phyloP scores from a whole-genome alignment of 2,113 vertebrate species.

The Tringa solitaria region DNA sequence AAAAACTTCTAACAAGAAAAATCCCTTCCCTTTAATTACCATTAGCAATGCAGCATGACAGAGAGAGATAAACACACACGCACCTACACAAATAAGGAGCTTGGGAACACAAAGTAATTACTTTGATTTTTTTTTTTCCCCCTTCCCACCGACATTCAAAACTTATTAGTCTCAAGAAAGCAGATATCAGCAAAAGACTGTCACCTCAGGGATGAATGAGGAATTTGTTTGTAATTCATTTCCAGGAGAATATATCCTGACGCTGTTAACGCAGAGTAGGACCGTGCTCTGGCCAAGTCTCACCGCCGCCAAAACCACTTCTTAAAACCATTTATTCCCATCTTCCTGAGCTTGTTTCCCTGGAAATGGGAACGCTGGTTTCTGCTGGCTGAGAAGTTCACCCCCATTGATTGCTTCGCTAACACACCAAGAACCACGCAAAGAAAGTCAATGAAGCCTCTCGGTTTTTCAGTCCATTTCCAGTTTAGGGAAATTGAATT shows the following conservation, averaged over 20 bases:
- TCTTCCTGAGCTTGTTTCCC: background rate
- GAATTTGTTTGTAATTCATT: slow-evolving; percentile 70
- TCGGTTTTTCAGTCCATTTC: slow-evolving; percentile 10
- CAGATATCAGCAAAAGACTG: slow-evolving; percentile 63
- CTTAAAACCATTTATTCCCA: slow-evolving; percentile 12
- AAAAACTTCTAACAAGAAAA: slow-evolving; percentile 47
- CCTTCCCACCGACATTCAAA: slow-evolving; percentile 15
- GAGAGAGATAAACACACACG: slow-evolving; percentile 46
- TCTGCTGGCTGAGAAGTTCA: background rate
- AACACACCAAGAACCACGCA: background rate
- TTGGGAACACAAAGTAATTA: slow-evolving; percentile 69
- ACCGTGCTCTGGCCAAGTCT: background rate
- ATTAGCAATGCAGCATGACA: slow-evolving; percentile 67
- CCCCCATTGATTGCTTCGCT: background rate
- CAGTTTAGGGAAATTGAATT: slow-evolving; percentile 48
- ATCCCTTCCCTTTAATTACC: slow-evolving; percentile 68
- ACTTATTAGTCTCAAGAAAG: slow-evolving; percentile 68
- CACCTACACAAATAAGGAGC: slow-evolving; percentile 44
- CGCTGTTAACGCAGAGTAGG: slow-evolving; percentile 26
- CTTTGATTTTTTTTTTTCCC: slow-evolving; percentile 53
- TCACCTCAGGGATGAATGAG: slow-evolving; percentile 67
- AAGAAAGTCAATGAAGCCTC: slow-evolving; percentile 30
- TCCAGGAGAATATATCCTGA: slow-evolving; percentile 44
- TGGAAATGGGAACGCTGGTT: background rate
- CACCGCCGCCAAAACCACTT: background rate